Conservation (phyloP, 2,113 vertebrate genomes). For the Ceratotherium simum region DNA sequence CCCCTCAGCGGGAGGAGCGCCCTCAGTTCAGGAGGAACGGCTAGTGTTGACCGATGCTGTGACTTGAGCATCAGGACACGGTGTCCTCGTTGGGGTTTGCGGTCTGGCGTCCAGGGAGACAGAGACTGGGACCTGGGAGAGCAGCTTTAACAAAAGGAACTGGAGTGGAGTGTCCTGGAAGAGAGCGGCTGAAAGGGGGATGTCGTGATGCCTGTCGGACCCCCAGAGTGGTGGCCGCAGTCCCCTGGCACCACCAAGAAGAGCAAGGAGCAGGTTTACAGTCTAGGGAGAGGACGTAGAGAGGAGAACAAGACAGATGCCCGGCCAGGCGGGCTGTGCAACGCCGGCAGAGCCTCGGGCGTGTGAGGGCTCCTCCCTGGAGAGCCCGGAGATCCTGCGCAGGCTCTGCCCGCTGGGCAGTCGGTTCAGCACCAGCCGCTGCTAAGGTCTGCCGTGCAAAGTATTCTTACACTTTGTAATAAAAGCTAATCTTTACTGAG, state of each 20-base stretch:
- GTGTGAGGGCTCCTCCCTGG: background rate
- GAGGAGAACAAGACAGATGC: background rate
- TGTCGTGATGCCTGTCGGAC: background rate
- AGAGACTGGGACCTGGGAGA: conserved; percentile 34
- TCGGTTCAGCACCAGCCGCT: accelerated
- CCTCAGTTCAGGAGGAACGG: background rate
- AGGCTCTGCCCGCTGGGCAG: background rate
- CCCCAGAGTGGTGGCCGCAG: background rate
- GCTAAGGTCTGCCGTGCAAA: background rate
- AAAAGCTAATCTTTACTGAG: background rate
- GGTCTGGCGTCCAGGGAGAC: background rate
- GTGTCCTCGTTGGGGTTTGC: background rate
- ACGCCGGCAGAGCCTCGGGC: accelerated
- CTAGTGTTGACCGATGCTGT: background rate
- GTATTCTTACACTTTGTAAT: background rate
- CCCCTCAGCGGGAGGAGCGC: background rate
- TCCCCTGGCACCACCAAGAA: background rate
- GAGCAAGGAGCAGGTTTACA: background rate
- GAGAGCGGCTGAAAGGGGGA: background rate
- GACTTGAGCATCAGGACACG: background rate
- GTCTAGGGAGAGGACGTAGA: background rate
- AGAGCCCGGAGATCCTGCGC: background rate
- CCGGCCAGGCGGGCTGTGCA: background rate
- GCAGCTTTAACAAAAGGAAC: conserved; percentile 24
- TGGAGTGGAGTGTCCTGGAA: conserved; percentile 30